Evolutionary conservation across 2,888 invertebrate species (phyloP).

Genomic region (Hypena proboscidalis): DNA sequence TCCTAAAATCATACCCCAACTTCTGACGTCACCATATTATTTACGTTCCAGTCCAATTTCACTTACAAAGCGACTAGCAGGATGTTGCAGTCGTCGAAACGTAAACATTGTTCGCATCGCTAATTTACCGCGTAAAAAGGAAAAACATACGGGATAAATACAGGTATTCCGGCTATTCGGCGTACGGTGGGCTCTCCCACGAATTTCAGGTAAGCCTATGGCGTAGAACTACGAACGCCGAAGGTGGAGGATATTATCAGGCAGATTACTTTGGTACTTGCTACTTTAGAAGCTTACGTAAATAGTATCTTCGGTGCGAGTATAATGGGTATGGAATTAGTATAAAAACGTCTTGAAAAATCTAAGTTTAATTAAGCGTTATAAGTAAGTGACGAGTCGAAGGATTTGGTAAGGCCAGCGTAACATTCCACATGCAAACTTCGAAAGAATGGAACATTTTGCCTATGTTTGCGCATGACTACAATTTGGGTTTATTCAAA

Average conservation of each 20-base stretch:
- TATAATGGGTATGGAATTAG: too few relatives aligned
- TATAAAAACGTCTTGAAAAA: too few relatives aligned
- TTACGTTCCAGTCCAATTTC: slow-evolving; percentile 26
- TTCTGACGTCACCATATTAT: slow-evolving; percentile 5
- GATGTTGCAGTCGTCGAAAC: slow-evolving; percentile 30
- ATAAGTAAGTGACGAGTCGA: too few relatives aligned
- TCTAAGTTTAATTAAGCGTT: too few relatives aligned
- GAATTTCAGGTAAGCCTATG: slow-evolving; percentile 35
- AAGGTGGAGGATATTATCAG: slow-evolving; percentile 9
- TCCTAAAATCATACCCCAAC: neutral
- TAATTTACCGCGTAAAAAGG: slow-evolving; percentile 55
- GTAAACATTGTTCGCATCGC: slow-evolving; percentile 50
- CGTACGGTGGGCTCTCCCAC: slow-evolving; percentile 45
- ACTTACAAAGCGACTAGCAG: slow-evolving; percentile 30
- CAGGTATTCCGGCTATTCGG: slow-evolving; percentile 48
- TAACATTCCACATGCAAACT: too few relatives aligned
- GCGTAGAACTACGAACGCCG: slow-evolving; percentile 10
- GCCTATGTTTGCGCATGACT: too few relatives aligned
- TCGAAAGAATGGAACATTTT: too few relatives aligned
- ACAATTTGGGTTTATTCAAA: too few relatives aligned
- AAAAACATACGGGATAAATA: slow-evolving; percentile 54
- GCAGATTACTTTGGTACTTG: too few relatives aligned
- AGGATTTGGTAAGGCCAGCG: too few relatives aligned
- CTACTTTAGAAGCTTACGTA: too few relatives aligned
- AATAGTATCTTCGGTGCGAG: too few relatives aligned